phyloP scores from a whole-genome alignment of 2,113 vertebrate species.

The Trichechus manatus region DNA sequence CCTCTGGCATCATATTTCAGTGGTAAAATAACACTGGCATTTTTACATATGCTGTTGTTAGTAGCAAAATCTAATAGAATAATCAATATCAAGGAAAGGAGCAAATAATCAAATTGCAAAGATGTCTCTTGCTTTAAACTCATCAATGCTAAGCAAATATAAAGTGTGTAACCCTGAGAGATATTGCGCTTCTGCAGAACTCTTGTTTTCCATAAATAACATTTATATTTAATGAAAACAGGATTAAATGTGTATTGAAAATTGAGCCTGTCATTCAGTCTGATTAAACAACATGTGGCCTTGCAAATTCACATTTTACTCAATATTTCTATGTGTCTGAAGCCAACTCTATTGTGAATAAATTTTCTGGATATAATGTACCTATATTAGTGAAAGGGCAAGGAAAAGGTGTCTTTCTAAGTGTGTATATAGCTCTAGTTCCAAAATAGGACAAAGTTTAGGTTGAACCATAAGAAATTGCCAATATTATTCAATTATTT shows the following conservation, averaged over 20 bases:
- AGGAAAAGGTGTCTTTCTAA: conserved; percentile 19
- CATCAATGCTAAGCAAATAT: conserved; percentile 78
- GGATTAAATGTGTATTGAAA: conserved; percentile 77
- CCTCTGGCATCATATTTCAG: conserved; percentile 63
- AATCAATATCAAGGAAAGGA: conserved; percentile 77
- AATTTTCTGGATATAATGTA: neutral
- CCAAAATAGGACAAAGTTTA: neutral
- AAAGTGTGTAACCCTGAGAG: conserved; percentile 49
- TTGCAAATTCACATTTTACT: conserved; percentile 57
- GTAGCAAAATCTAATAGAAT: conserved; percentile 70
- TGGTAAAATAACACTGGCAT: conserved; percentile 58
- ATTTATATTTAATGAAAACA: conserved; percentile 81
- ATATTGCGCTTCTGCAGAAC: conserved; percentile 61
- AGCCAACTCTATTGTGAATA: neutral
- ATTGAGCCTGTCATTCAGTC: conserved; percentile 68
- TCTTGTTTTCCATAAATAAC: conserved; percentile 72
- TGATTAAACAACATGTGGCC: conserved; percentile 51
- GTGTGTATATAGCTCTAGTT: neutral
- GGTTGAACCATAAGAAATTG: neutral
- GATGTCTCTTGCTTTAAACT: conserved; percentile 61
- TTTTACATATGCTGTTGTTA: conserved; percentile 59
- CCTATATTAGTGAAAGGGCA: neutral
- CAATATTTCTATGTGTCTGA: conserved; percentile 61
- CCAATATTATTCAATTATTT: neutral
- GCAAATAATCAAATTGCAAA: conserved; percentile 73